Conservation (phyloP, 2,113 vertebrate species). For the Eolophus roseicapilla region DNA sequence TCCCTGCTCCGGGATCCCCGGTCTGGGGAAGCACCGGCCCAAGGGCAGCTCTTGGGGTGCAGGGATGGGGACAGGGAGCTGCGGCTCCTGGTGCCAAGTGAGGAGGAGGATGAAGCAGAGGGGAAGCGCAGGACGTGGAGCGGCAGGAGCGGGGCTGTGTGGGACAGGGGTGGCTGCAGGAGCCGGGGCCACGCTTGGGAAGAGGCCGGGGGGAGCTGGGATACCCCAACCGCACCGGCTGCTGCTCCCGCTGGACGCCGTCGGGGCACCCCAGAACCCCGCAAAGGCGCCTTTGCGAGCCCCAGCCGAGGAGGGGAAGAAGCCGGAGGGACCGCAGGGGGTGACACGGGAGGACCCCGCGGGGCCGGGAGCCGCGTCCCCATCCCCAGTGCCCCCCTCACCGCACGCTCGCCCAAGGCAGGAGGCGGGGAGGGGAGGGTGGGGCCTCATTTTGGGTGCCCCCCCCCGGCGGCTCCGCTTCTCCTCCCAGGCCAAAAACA, state of each 20-base stretch:
- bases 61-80: background rate
- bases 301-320: no score
- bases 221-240: no score
- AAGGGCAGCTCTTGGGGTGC: background rate
- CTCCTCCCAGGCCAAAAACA: constrained; percentile 25
- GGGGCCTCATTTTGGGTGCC: background rate
- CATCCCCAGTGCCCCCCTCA: background rate
- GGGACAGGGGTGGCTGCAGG: rapidly evolving
- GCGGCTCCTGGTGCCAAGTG: background rate
- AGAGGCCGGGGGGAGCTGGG: no score
- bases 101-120: background rate
- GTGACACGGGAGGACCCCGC: background rate
- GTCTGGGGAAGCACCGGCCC: background rate
- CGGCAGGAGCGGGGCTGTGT: background rate
- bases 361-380: background rate
- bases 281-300: no score
- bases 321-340: no score
- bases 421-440: background rate
- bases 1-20: background rate
- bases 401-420: background rate
- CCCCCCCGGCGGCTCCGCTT: background rate
- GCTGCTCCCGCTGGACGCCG: no score
- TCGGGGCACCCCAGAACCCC: no score
- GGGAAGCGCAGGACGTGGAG: background rate
- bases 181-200: background rate